Base-by-base conservation (phyloP, 1,140 invertebrate genomes). In the Drosophila lacertosa region DNA sequence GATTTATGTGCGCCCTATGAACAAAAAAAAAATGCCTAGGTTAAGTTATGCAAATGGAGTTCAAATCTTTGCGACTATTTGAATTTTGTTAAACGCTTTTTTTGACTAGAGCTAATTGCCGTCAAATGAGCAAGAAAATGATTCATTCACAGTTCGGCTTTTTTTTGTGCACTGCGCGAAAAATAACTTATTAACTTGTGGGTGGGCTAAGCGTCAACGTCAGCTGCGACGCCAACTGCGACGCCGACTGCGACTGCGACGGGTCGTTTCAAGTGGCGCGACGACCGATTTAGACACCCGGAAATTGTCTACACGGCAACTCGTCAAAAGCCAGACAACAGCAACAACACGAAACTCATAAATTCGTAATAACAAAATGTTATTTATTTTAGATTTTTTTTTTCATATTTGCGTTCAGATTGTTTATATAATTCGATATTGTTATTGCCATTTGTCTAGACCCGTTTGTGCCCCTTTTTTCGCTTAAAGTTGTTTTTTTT, bases 231-330 rank as follows among this genome's bases (percentile, higher is more conserved):
- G 16, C n/a, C 1, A 9, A 2, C 4, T 35, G 55, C 29, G n/a
- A n/a, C 48, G 33, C 20, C 58, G 50, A 54, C 50, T 48, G 50
- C 48, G 29, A 35, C 55, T 29, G 15, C 74, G 67, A 35, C 33
- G 16, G 76, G 70, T 70, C 69, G 70, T 79, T 79, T 78, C 70
- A 65, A 51, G 44, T 29, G 62, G n/a, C 37, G 32, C 60, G 44
- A 58, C 74, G 58, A 71, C 79, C 71, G 80, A 68, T 79, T 83
- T 84, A 84, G 80, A 83, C 59, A 83, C 80, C 80, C 80, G 80
- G 80, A 83, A 83, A 83, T 86, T 69, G 80, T 69, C 81, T 54
- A 35, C 50, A 32, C 35, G 16, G 4, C 35, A 39, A 35, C 50
- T 33, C 33, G 26, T 45, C 40, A 26, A 35, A 35, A 45, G 11